These are phyloP conservation scores for Cetonia aurata DNA, from an alignment of 2,888 invertebrate genomes.

Conservation along the genomic window DNA sequence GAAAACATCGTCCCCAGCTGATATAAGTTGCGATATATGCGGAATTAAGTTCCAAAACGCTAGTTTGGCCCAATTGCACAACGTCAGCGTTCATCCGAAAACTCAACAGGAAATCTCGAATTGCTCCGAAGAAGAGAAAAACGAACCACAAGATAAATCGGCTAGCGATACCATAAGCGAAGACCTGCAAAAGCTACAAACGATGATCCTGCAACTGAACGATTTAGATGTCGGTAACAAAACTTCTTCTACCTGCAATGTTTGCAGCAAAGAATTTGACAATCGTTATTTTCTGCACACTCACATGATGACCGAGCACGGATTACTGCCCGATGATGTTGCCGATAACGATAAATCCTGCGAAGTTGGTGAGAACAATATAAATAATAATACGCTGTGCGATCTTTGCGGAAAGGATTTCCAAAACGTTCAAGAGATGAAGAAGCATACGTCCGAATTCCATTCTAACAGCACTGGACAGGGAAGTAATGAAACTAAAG, in stretches of 20 bases:
- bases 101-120: conserved; percentile 49
- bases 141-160: conserved; percentile 42
- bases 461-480: conserved; percentile 67
- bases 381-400: conserved; percentile 63
- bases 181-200: conserved; percentile 88
- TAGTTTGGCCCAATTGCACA: conserved; percentile 65
- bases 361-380: conserved; percentile 60
- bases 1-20: conserved; percentile 65
- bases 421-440: conserved; percentile 73
- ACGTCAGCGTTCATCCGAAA: conserved; percentile 63
- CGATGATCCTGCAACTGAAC: conserved; percentile 91
- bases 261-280: conserved; percentile 80
- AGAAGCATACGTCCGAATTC: conserved; percentile 77
- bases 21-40: conserved; percentile 68
- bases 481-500: conserved; percentile 53
- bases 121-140: conserved; percentile 47
- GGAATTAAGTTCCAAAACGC: conserved; percentile 69
- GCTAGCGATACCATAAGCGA: conserved; percentile 79
- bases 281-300: conserved; percentile 78
- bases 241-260: conserved; percentile 70
- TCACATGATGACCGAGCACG: conserved; percentile 78
- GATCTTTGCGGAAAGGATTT: conserved; percentile 66
- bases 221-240: conserved; percentile 77
- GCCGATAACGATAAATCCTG: conserved; percentile 61
- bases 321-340: conserved; percentile 68